Conservation (phyloP, 1,140 invertebrate species). For the Homarus americanus region DNA sequence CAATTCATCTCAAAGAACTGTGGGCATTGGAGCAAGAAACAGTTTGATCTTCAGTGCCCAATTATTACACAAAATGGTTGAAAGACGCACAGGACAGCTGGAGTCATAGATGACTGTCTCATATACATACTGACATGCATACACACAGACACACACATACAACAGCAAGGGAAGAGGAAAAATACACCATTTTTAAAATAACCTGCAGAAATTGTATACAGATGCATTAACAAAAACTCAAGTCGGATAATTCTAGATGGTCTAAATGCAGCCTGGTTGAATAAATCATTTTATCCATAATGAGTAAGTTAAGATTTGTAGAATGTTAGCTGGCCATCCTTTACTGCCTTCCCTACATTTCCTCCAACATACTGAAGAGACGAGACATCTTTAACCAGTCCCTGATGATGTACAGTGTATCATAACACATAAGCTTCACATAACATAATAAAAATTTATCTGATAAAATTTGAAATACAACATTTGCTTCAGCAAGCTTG, state of each 20-base stretch:
- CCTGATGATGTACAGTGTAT: slow-evolving; percentile 3
- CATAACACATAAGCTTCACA: not conserved
- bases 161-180: slow-evolving; percentile 48
- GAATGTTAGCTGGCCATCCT: not conserved
- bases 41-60: slow-evolving; percentile 32
- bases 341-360: not conserved
- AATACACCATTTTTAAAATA: slow-evolving; percentile 14
- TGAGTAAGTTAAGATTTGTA: not conserved
- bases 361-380: not conserved
- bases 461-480: not conserved
- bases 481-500: not conserved
- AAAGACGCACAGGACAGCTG: slow-evolving; percentile 46
- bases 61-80: slow-evolving; percentile 8
- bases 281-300: slow-evolving; percentile 3
- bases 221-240: slow-evolving; percentile 15
- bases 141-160: slow-evolving; percentile 54
- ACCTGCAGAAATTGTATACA: slow-evolving; percentile 18
- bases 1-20: slow-evolving; percentile 20
- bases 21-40: slow-evolving; percentile 21
- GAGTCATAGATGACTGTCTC: slow-evolving; percentile 27
- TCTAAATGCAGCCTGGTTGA: slow-evolving; percentile 11
- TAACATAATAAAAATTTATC: not conserved
- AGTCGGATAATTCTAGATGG: not conserved
- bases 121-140: slow-evolving; percentile 50
- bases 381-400: not conserved